Base-by-base conservation (phyloP, 1,140 invertebrate species). In the Heliconius himera region DNA sequence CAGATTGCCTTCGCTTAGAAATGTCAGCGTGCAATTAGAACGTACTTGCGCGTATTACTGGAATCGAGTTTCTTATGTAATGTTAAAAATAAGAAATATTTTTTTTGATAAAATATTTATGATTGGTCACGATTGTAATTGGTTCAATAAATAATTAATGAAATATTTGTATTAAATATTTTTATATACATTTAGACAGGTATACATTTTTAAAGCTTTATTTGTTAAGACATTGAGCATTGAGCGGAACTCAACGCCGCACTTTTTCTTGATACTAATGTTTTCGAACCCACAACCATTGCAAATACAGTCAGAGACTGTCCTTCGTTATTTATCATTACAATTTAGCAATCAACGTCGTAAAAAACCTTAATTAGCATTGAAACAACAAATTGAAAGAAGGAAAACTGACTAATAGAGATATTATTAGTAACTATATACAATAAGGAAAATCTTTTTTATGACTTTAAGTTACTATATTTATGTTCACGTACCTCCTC, bases 11-110 rank as follows among this genome's bases (percentile, higher is more conserved):
- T 66, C 60, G 60, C 60, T 66, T 66, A 66, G 60, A 66, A 66
- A 66, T 66, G 60, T 66, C 60, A 66, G 22, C 60, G 60, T 66
- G 60, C 60, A 66, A 66, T 66, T 66, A 66, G 60, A 66, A 66
- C 60, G 60, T 66, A 66, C 60, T 66, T 66, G 60, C 26, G 26
- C 60, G 60, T 66, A 66, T 66, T 66, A 66, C 9, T 66, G 11
- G 60, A 66, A 66, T 66, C 60, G 1, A 66, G 60, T 66, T 66
- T 66, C 26, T 66, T 66, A 66, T 66, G 29, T 66, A 66, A 66
- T 66, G 9, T 29, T 66, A 29, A 66, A 60, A 22, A 22, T 60
- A 26, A 60, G 60, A 66, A 29, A n/a, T 66, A 29, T 66, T 29
- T 66, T 54, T n/a, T 9, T n/a, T 56, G n/a, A 0, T 20, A n/a